Conservation (phyloP, 2,888 invertebrate species). For the Dasysyrphus albostriatus region DNA sequence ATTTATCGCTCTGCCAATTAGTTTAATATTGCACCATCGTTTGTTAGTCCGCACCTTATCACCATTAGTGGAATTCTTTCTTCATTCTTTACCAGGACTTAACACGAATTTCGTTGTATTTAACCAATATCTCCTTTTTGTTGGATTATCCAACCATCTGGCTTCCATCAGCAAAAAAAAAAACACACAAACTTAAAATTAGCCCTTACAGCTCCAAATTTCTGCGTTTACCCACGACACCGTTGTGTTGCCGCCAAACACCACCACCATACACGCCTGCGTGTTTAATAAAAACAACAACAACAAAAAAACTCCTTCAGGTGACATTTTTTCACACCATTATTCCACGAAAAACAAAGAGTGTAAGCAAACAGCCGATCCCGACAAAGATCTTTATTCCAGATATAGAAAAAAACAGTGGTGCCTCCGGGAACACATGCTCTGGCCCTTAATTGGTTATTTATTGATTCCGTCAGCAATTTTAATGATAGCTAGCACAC, state of each 20-base stretch:
- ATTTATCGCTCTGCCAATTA: constrained; percentile 74
- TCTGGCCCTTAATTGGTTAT: constrained; percentile 73
- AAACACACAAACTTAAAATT: constrained; percentile 57
- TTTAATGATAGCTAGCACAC: constrained; percentile 72
- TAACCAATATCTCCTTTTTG: background rate
- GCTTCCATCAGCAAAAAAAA: constrained; percentile 14
- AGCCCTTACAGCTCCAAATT: constrained; percentile 58
- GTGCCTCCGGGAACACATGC: constrained; percentile 68
- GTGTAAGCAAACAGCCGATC: constrained; percentile 32
- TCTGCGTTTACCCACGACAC: constrained; percentile 16
- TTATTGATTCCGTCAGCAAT: constrained; percentile 74
- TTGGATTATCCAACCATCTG: constrained; percentile 50
- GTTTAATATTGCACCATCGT: constrained; percentile 73
- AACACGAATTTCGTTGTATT: constrained; percentile 55
- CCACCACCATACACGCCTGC: constrained; percentile 22
- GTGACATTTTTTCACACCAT: constrained; percentile 74
- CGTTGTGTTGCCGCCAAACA: background rate
- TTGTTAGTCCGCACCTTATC: constrained; percentile 68
- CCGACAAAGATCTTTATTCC: constrained; percentile 57
- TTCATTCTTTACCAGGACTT: constrained; percentile 46
- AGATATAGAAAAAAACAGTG: constrained; percentile 33
- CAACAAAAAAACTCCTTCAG: constrained; percentile 65
- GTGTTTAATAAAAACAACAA: background rate
- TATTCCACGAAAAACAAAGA: constrained; percentile 58
- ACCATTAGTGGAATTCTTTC: constrained; percentile 64